Conservation (phyloP, 2,888 invertebrate species). For the Bembecia ichneumoniformis region DNA sequence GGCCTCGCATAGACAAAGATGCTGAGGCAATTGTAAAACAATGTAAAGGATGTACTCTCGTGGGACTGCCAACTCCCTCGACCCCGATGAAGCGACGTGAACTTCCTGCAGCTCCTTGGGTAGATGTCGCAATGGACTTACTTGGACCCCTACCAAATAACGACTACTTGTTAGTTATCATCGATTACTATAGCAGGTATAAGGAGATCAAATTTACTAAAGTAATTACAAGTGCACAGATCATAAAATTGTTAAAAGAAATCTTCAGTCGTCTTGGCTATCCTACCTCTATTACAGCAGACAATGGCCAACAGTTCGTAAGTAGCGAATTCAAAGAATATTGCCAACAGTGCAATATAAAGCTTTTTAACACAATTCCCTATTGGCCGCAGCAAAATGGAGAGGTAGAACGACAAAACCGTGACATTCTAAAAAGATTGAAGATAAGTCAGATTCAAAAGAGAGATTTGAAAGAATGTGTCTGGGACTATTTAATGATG, state of each 20-base stretch:
- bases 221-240: not conserved
- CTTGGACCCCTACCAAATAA: constrained; percentile 7
- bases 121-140: constrained; percentile 11
- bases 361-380: not conserved
- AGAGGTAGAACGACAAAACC: not conserved
- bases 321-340: not conserved
- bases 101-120: constrained; percentile 10
- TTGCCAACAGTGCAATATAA: not conserved
- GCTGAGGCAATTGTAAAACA: constrained; percentile 9
- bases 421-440: not conserved
- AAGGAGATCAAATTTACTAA: constrained; percentile 5
- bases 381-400: too few relatives aligned
- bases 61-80: constrained; percentile 8
- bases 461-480: not conserved
- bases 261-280: not conserved
- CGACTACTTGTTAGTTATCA: constrained; percentile 8
- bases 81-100: constrained; percentile 7
- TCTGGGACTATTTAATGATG: not conserved
- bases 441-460: not conserved
- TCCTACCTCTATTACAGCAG: not conserved
- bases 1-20: constrained; percentile 13
- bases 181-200: constrained; percentile 11
- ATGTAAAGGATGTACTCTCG: constrained; percentile 14
- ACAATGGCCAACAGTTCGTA: not conserved
- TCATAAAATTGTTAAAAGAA: constrained; percentile 2